Percentiles rank a stretch among this genome's conserved stretches.
phyloP scores from a whole-genome alignment of 30 jellyfish, hydroid and myxozoan species.

The Pseudorhiza aurosa region DNA sequence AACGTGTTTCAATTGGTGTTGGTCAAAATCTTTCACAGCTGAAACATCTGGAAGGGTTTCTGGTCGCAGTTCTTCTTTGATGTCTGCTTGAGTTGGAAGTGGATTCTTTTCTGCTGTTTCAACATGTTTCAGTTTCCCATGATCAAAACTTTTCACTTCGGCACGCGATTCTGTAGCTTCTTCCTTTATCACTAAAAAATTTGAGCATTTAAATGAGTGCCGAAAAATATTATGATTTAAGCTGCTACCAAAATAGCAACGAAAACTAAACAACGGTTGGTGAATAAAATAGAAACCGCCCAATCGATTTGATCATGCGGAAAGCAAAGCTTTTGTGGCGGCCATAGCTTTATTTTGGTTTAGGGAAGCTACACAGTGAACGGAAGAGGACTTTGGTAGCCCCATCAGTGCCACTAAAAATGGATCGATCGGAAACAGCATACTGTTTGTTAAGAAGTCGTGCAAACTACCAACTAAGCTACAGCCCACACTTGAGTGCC shows the following conservation, averaged over 20 bases:
- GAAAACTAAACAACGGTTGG: too few relatives aligned
- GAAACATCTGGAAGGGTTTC: conserved; percentile 95
- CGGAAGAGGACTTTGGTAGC: too few relatives aligned
- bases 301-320: too few relatives aligned
- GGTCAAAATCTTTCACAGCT: conserved; percentile 79
- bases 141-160: conserved; percentile 90
- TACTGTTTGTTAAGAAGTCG: neutral
- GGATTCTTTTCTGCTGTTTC: conserved; percentile 97
- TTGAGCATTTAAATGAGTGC: too few relatives aligned
- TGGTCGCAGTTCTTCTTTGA: conserved; percentile 93
- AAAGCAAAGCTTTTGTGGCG: too few relatives aligned
- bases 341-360: too few relatives aligned
- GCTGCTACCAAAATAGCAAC: too few relatives aligned
- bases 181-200: conserved; percentile 68
- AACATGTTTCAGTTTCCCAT: conserved; percentile 82
- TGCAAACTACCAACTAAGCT: neutral
- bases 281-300: too few relatives aligned
- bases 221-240: too few relatives aligned
- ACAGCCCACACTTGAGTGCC: neutral
- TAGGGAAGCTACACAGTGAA: too few relatives aligned
- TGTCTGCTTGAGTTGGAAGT: conserved; percentile 86
- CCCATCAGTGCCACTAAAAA: too few relatives aligned
- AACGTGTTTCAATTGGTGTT: conserved; percentile 85
- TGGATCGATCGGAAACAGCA: too few relatives aligned
- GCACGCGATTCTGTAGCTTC: conserved; percentile 91